Conservation (phyloP, 2,888 invertebrate genomes). For the Doris montereyensis region DNA sequence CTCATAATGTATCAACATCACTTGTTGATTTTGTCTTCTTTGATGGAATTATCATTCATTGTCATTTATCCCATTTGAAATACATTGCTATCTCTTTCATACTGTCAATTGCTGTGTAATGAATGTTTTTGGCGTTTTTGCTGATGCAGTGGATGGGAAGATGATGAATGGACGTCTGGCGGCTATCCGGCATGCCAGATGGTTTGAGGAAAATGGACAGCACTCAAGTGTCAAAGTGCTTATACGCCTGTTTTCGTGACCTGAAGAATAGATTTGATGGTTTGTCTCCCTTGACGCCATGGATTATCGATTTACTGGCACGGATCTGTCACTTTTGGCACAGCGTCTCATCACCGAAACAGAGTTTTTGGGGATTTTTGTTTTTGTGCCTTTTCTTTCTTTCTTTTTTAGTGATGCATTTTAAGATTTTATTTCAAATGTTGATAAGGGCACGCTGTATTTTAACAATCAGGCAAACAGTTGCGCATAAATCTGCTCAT, state of each 20-base stretch:
- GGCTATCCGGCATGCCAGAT: constrained; percentile 94
- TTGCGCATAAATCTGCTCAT: too few species aligned
- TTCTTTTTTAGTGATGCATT: too few species aligned
- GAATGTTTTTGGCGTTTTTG: neutral
- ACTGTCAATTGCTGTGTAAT: neutral
- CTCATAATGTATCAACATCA: too few species aligned
- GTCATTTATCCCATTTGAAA: neutral
- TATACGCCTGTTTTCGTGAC: constrained; percentile 93
- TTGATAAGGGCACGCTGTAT: too few species aligned
- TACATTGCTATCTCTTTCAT: neutral
- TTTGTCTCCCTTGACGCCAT: constrained; percentile 91
- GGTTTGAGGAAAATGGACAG: constrained; percentile 98
- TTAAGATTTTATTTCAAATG: too few species aligned
- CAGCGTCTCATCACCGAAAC: too few species aligned
- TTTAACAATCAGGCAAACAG: too few species aligned
- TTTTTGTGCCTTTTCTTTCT: too few species aligned
- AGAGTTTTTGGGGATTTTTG: too few species aligned
- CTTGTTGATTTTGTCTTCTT: too few species aligned
- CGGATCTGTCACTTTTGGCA: constrained; percentile 46
- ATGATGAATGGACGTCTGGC: constrained; percentile 91
- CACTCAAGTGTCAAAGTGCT: constrained; percentile 95
- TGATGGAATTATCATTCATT: too few species aligned
- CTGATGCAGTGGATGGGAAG: constrained; percentile 77
- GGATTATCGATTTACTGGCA: constrained; percentile 94
- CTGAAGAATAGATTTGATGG: constrained; percentile 91